Base-by-base conservation (phyloP, 2,113 vertebrate genomes). In the Machaerirhynchus nigripectus region DNA sequence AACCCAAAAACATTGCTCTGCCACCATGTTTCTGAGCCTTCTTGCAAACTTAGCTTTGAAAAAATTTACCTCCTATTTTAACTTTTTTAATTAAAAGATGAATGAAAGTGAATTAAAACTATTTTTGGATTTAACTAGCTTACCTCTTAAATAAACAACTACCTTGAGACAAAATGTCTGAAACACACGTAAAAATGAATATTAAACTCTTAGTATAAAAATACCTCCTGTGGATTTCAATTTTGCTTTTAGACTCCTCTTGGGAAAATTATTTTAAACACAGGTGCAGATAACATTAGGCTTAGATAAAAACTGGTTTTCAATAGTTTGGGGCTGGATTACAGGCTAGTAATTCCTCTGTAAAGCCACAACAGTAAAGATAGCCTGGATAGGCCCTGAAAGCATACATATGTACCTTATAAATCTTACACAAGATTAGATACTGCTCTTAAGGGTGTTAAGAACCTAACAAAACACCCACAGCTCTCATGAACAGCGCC, bases 251-350 rank as follows among this genome's bases (percentile, higher is more conserved):
- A 97, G 68, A 71, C 18, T 59, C 49, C 95, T 90, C 82, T 53
- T 59, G 82, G 90, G 95, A 90, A 96, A 93, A 93, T 60, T 37
- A 85, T 95, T 94, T 96, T 90, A 88, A 90, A 84, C 76, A 86
- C 87, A 95, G 92, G 88, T 77, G 85, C 56, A 89, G 80, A 77
- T 67, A 93, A 78, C 35, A 70, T 64, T 68, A 88, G 67, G 60
- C 61, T 88, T 70, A 85, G 85, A 94, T 73, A 86, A 91, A 95
- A 84, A 94, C 35, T 59, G 15, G 5, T 84, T 93, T 92, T 86
- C 73, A 87, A 73, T 61, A 90, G 79, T 93, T 94, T 53, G 68
- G 53, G 33, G 47, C 64, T 85, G n/a, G 57, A 65, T 89, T 93
- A 90, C 19, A 6, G 81, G 30, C 17, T 79, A 31, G 40, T 75